Base-by-base conservation (phyloP, 2,888 invertebrate genomes). In the Conistra vaccinii region DNA sequence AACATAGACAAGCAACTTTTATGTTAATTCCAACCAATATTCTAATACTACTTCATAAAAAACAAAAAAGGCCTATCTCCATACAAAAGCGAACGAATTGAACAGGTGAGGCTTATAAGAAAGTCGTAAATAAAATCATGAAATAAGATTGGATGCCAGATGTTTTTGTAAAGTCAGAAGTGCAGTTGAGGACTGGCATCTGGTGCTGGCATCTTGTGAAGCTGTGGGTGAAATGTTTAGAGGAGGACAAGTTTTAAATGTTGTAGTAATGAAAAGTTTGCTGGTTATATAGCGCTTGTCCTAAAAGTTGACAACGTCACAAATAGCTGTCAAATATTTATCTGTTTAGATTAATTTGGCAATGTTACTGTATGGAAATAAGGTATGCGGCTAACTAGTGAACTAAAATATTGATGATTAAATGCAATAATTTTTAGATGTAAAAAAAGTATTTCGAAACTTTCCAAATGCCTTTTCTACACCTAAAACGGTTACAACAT, bases 81-180 rank as follows among this genome's bases (percentile, higher is more conserved):
- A 73, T 76, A 80, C 48, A 82, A 81, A 77, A 84, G 66, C 51
- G 62, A 71, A 81, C 35, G 69, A 55, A 69, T 77, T 62, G 86
- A 86, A 87, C 92, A 91, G 91, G 91, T 91, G 89, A 87, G 78
- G 69, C 78, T 81, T 83, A 87, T 87, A 85, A 85, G 77, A 79
- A 81, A 73, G 71, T 76, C 85, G 88, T 90, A 90, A 92, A 91
- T 90, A 89, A 89, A 87, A 88, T 86, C 81, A 80, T 81, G 86
- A 84, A 87, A 86, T 87, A 84, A 90, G 89, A 90, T 90, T 90
- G 85, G 84, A 84, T 70, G 86, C 88, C 91, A 90, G 89, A 89
- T 91, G 91, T 87, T 78, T 87, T 82, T 81, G 76, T 77, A 42
- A 75, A 80, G 87, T 80, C 78, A 84, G 73, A 86, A 87, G 87